Evolutionary conservation across 37 sponge, comb jelly and placozoan species (phyloP), one percentile per base, ranked within the genome.

Genomic region (Haliclona indistincta): DNA sequence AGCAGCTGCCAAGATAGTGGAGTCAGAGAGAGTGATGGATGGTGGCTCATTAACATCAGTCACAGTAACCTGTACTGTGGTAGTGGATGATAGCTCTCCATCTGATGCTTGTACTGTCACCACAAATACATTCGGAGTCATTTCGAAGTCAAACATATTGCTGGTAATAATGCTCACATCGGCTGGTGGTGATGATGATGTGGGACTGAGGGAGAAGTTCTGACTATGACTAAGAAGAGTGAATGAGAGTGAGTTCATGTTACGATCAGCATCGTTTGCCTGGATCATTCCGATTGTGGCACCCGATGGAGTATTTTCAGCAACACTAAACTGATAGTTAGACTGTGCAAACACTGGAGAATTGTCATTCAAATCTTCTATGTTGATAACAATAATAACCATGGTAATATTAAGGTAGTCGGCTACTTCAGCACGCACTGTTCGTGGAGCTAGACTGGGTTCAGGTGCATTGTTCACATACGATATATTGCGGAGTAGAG

Each of bases 291-390:
- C 76, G 41, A 92, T 42, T 20, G 75, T 56, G 11, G 71, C 47
- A 15, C 76, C 72, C 4, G 45, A 2, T 2, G 38, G 4, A 15
- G 67, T 25, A 33, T 79, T 44, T 40, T 87, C 89, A 36, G 43
- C 1, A 2, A 87, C 58, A 39, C 62, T n/a, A 40, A 87, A 83
- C 0, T 17, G 61, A 45, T 92, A 92, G 0, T 45, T 17, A 25
- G 25, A 3, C 3, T 55, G n/a, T 0, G 41, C 42, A 71, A 92
- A 92, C 38, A 49, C 52, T 51, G 93, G 93, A 7, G 70, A 43
- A 39, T 92, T 76, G 61, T 92, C 88, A 71, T 92, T 92, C 0
- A 6, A 7, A 26, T 88, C 72, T 67, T 54, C n/a, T 0, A 72
- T 47, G 28, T 68, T 41, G 4, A 62, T 35, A 10, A 78, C 52